Evolutionary conservation across 2,113 vertebrate genomes (phyloP).

Genomic region (Murina feae): DNA sequence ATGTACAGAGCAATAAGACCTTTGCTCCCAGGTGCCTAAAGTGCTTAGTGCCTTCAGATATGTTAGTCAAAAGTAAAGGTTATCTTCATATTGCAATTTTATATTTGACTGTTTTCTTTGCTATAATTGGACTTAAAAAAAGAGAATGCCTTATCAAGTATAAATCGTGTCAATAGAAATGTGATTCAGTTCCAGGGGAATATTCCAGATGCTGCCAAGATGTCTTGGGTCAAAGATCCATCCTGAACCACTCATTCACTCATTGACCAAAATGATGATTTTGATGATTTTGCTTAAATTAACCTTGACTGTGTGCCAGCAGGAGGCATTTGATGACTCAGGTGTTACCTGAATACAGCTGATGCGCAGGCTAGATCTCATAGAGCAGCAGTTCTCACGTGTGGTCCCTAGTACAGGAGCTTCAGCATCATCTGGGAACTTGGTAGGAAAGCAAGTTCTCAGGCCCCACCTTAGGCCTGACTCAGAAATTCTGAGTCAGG

Average conservation of each 20-base stretch:
- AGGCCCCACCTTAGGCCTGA: background rate
- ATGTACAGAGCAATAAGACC: background rate
- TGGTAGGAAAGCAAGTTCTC: background rate
- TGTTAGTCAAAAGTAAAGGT: slow-evolving; percentile 7
- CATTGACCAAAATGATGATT: background rate
- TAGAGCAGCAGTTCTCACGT: background rate
- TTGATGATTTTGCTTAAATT: background rate
- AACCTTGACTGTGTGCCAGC: background rate
- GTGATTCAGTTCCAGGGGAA: background rate
- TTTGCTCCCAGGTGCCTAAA: background rate
- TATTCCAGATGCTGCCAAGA: background rate
- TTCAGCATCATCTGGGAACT: background rate
- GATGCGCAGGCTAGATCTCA: fast-evolving
- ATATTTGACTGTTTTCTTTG: slow-evolving; percentile 10
- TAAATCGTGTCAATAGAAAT: background rate
- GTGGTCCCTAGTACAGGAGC: background rate
- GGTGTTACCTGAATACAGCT: background rate
- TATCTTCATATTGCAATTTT: background rate
- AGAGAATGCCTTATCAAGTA: background rate
- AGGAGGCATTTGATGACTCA: background rate
- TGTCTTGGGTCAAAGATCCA: background rate
- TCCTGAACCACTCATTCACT: background rate
- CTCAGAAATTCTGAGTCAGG: background rate
- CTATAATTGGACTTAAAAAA: background rate
- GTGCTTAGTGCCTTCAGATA: background rate